phyloP scores from a whole-genome alignment of 2,888 invertebrate genomes.

The Sarcophaga variegata region DNA sequence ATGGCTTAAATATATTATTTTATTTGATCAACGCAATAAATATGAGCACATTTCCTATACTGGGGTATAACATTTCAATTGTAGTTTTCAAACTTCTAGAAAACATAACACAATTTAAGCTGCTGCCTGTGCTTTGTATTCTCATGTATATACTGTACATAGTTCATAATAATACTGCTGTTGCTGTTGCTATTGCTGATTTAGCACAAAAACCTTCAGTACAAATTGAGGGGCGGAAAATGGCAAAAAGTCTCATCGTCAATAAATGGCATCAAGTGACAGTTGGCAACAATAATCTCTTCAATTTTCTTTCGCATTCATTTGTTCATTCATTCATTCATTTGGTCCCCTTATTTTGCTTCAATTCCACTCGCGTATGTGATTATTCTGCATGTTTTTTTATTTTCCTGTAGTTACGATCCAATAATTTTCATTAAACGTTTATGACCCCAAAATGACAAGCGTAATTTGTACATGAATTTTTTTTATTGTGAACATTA shows the following conservation, averaged over 20 bases:
- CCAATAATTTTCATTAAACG: slow-evolving; percentile 34
- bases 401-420: slow-evolving; percentile 6
- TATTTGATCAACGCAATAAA: neutral
- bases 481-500: slow-evolving; percentile 42
- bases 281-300: slow-evolving; percentile 63
- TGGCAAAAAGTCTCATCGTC: slow-evolving; percentile 33
- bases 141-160: neutral
- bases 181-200: slow-evolving; percentile 64
- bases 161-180: slow-evolving; percentile 26
- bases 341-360: neutral
- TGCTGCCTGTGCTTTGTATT: neutral
- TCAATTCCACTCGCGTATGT: neutral
- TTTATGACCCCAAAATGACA: slow-evolving; percentile 55
- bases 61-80: slow-evolving; percentile 28
- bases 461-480: slow-evolving; percentile 53
- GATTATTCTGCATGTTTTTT: neutral
- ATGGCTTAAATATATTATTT: neutral
- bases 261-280: slow-evolving; percentile 57
- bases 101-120: slow-evolving; percentile 17
- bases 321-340: slow-evolving; percentile 17
- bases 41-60: neutral
- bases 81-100: neutral
- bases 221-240: neutral
- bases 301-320: slow-evolving; percentile 49
- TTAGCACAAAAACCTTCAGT: slow-evolving; percentile 31